Conservation (phyloP, 2,113 vertebrate genomes). For the Indicator maculatus region DNA sequence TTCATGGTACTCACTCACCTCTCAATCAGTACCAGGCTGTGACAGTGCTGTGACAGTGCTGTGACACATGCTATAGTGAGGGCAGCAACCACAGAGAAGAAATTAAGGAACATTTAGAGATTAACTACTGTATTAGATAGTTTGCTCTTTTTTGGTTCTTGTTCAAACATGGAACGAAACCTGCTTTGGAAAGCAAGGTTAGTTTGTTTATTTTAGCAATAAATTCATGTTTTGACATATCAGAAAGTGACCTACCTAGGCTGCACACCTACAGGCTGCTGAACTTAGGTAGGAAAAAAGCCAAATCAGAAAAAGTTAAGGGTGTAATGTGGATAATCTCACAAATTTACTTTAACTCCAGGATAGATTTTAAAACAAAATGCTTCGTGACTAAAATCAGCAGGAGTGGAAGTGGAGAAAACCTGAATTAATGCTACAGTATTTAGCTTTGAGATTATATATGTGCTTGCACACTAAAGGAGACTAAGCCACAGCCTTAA, state of each 20-base stretch:
- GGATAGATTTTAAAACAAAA: neutral
- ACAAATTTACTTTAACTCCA: neutral
- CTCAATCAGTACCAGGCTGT: neutral
- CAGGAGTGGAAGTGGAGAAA: neutral
- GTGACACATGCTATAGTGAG: neutral
- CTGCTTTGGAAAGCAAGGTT: neutral
- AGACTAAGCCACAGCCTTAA: neutral
- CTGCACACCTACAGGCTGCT: neutral
- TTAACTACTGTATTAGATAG: neutral
- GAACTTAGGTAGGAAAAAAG: neutral
- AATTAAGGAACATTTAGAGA: neutral
- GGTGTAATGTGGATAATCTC: neutral
- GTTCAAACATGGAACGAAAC: neutral
- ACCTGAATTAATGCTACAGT: neutral
- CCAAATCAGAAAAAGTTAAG: neutral
- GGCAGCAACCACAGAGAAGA: neutral
- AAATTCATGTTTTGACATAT: neutral
- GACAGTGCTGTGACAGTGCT: neutral
- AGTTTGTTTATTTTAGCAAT: neutral
- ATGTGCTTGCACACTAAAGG: neutral
- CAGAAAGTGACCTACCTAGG: neutral
- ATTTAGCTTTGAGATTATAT: neutral
- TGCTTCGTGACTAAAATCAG: neutral
- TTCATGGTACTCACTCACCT: rapidly evolving
- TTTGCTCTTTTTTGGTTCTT: neutral